Base-by-base conservation (phyloP, 2,888 invertebrate genomes). In the Stenoptilia bipunctidactyla region DNA sequence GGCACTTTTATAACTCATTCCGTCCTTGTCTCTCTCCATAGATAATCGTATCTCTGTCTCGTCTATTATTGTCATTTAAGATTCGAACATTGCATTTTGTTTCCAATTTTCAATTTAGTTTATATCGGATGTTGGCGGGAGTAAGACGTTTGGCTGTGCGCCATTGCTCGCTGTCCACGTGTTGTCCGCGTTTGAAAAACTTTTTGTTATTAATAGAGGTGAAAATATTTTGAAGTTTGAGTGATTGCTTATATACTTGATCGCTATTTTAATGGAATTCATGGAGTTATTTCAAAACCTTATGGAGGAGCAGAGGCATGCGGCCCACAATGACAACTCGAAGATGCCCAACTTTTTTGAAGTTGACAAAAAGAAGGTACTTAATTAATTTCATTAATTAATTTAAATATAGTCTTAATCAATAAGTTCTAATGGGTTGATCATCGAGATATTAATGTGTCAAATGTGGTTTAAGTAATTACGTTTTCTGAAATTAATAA, bases 81-180 rank as follows among this genome's bases (percentile, higher is more conserved):
- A 79, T 80, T 75, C 68, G 73, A 79, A 71, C 73, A 77, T 79
- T 76, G 75, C 79, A 79, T 79, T 79, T 80, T 79, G 77, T 79
- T 79, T 77, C 74, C 74, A 77, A 82, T 79, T 80, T 82, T 80
- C 73, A 75, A 83, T 82, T 83, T 82, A 83, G 82, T 83, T 82
- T 71, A 82, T 80, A 80, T 82, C 70, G 70, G 75, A 77, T 77
- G 75, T 77, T 76, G 77, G 76, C 72, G 68, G 68, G 69, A 66
- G 75, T 43, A 73, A 70, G 69, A 79, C 80, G 80, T 79, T 70
- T 73, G 75, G 73, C 75, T 59, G 59, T 45, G 53, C 62, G 71
- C 72, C 73, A 69, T 66, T 57, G 62, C 53, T 59, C 62, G 52
- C 51, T 53, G 61, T 53, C 60, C 79, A 77, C 80, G 76, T 79